Conservation (phyloP, 2,113 vertebrate species). For the Okapia johnstoni region DNA sequence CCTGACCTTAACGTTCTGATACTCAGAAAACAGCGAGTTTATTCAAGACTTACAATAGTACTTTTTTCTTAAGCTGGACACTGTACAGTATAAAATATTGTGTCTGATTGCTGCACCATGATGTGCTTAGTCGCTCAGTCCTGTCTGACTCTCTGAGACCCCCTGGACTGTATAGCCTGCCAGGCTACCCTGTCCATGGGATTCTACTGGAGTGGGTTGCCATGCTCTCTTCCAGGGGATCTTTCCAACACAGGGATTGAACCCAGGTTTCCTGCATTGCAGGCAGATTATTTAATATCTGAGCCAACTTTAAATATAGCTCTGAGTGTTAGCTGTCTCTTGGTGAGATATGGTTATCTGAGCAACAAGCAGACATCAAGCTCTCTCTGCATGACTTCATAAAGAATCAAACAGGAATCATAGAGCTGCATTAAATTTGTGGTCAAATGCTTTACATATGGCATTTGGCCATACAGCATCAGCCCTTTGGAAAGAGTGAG, state of each 20-base stretch:
- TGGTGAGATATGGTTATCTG: neutral
- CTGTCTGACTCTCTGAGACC: neutral
- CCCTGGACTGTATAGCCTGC: neutral
- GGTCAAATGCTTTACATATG: neutral
- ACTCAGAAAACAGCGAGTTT: neutral
- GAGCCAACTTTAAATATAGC: neutral
- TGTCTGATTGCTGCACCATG: neutral
- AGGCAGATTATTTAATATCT: neutral
- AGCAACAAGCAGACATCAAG: neutral
- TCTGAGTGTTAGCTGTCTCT: neutral
- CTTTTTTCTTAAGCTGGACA: slow-evolving; percentile 4
- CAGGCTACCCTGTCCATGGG: neutral
- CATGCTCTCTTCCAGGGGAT: neutral
- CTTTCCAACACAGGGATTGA: neutral
- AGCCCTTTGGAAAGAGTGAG: slow-evolving; percentile 5
- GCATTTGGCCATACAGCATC: slow-evolving; percentile 6
- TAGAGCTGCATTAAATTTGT: slow-evolving; percentile 8
- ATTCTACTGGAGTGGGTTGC: neutral
- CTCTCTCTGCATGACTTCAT: neutral
- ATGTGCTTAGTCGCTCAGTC: neutral
- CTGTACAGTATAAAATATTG: neutral
- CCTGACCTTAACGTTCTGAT: neutral
- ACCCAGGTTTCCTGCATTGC: neutral
- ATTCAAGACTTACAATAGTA: neutral
- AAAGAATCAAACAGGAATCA: slow-evolving; percentile 1